Conservation (phyloP, 2,888 invertebrate species). For the Machimus rusticus region DNA sequence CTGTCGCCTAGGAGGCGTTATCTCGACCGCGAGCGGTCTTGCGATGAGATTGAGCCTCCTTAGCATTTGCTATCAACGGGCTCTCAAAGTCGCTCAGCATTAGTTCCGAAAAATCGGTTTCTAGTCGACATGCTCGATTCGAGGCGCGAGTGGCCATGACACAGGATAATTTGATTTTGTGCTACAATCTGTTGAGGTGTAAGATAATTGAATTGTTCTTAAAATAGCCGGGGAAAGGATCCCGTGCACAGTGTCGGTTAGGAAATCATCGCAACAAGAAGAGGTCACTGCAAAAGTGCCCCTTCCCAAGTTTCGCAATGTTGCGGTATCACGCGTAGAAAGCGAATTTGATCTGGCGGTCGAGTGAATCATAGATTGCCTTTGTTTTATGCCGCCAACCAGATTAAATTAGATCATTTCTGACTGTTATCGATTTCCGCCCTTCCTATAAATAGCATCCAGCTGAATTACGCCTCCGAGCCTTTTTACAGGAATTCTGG, state of each 20-base stretch:
- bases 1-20: not conserved
- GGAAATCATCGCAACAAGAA: not conserved
- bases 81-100: not conserved
- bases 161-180: slow-evolving; percentile 14
- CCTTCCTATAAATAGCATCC: not conserved
- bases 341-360: not conserved
- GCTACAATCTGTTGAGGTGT: not conserved
- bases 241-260: not conserved
- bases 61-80: not conserved
- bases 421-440: not conserved
- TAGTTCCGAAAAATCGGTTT: not conserved
- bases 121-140: not conserved
- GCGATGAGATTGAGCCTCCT: not conserved
- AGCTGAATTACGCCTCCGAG: not conserved
- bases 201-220: slow-evolving; percentile 10
- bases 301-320: not conserved
- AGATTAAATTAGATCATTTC: not conserved
- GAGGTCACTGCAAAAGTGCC: not conserved
- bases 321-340: not conserved
- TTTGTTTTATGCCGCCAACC: not conserved
- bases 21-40: not conserved
- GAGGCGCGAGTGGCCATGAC: not conserved
- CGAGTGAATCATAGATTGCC: not conserved
- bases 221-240: slow-evolving; percentile 5
- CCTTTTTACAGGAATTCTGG: not conserved